A percentile compares a stretch with the other conserved stretches of the same genome.
Evolutionary conservation across 92 coral and sea anemone species (phyloP).

Genomic region (Heteractis magnifica): DNA sequence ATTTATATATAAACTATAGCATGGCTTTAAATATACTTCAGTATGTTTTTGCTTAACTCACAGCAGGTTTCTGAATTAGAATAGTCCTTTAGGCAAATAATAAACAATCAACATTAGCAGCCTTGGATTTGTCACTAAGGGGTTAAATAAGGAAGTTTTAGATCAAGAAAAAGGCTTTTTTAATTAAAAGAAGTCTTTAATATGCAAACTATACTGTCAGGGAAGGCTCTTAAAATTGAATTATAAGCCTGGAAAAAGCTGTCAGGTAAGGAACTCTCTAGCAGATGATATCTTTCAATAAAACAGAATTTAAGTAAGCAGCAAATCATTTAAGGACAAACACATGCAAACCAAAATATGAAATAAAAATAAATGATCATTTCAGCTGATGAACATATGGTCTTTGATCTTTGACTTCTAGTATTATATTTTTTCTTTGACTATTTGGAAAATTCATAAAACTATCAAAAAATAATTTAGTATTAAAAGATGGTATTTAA

Average conservation of each 20-base stretch:
- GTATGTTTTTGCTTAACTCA: slow-evolving; percentile 14
- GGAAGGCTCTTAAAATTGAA: neutral
- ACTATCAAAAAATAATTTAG: neutral
- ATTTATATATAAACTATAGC: neutral
- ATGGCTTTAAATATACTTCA: slow-evolving; percentile 1
- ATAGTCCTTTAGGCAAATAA: neutral
- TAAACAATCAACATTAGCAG: neutral
- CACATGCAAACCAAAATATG: neutral
- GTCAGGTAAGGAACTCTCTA: neutral
- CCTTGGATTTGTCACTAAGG: neutral
- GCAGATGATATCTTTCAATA: slow-evolving; percentile 8
- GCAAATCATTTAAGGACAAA: neutral
- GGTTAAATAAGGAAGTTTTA: neutral
- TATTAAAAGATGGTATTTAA: neutral
- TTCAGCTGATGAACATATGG: neutral
- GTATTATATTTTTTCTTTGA: neutral
- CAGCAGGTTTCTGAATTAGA: slow-evolving; percentile 15
- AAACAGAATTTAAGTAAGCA: neutral
- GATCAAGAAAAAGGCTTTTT: neutral
- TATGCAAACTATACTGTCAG: neutral
- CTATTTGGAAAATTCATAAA: neutral
- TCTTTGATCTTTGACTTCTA: neutral
- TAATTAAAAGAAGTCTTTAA: neutral
- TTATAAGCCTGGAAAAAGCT: neutral
- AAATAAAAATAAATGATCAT: neutral